Conservation (phyloP, 2,113 vertebrate genomes). For the Siphamia tubifer region DNA sequence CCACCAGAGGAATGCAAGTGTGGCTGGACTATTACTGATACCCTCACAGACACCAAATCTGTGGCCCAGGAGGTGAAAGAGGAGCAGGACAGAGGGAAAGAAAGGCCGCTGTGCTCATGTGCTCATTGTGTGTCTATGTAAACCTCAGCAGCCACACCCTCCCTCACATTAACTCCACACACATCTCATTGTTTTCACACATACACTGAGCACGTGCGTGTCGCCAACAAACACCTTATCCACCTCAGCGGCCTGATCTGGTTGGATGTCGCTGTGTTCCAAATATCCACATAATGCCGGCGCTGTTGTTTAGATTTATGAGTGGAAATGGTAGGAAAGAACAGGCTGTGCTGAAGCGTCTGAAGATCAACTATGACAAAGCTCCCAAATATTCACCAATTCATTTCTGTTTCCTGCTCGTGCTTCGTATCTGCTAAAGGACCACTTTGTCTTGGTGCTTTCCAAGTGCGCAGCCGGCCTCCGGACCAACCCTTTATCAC, state of each 20-base stretch:
- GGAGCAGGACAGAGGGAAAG: neutral
- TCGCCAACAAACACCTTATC: slow-evolving; percentile 50
- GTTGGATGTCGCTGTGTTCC: slow-evolving; percentile 1
- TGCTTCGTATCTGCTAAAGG: slow-evolving; percentile 17
- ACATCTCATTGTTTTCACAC: neutral
- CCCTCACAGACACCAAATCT: slow-evolving; percentile 4
- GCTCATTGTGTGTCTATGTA: slow-evolving; percentile 32
- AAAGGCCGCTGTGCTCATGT: slow-evolving; percentile 11
- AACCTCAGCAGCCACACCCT: slow-evolving; percentile 46
- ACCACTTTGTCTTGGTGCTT: slow-evolving; percentile 31
- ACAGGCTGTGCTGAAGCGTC: slow-evolving; percentile 33
- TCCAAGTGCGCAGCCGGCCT: neutral
- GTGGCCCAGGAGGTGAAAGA: slow-evolving; percentile 2
- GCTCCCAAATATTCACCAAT: slow-evolving; percentile 41
- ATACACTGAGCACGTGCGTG: neutral
- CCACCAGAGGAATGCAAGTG: neutral
- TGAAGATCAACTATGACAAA: slow-evolving; percentile 30
- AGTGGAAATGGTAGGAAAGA: slow-evolving; percentile 37
- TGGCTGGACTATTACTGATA: slow-evolving; percentile 1
- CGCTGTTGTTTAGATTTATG: slow-evolving; percentile 37
- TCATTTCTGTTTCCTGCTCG: neutral
- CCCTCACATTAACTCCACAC: slow-evolving; percentile 11
- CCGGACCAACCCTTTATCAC: neutral
- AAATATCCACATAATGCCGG: slow-evolving; percentile 31
- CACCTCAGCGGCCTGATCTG: slow-evolving; percentile 28